These are phyloP conservation scores for Drosophila atripex DNA, from an alignment of 2,888 invertebrate genomes.

Conservation along the genomic window DNA sequence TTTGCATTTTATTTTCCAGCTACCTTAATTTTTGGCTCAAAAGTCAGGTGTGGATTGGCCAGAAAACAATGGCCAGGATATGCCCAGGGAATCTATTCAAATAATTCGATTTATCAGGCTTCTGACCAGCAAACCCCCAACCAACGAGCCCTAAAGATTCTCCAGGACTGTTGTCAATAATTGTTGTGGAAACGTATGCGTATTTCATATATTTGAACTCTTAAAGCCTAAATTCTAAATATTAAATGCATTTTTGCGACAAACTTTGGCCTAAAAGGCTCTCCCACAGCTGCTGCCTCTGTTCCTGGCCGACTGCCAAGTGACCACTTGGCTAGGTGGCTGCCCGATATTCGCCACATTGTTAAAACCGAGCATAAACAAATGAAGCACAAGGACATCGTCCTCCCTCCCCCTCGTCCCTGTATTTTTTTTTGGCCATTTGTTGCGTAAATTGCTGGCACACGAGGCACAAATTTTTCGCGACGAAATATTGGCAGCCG, in stretches of 20 bases:
- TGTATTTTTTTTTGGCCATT: conserved; percentile 4
- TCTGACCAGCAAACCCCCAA: no score
- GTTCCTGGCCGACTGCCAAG: conserved; percentile 29
- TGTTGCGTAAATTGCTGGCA: conserved; percentile 27
- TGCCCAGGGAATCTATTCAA: background rate
- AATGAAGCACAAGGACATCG: conserved; percentile 10
- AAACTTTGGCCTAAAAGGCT: no score
- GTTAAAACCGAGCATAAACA: conserved; percentile 51
- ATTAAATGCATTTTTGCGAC: no score
- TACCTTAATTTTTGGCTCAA: no score
- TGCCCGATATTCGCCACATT: conserved; percentile 55
- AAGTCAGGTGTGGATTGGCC: no score
- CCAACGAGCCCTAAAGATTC: no score
- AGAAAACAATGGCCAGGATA: background rate
- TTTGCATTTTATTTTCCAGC: background rate
- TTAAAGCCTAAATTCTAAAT: no score
- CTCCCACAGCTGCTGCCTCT: background rate
- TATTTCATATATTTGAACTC: no score
- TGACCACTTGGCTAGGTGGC: conserved; percentile 51
- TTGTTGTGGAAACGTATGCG: no score
- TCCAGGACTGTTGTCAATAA: no score
- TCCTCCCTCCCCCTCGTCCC: background rate
- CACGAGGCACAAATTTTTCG: conserved; percentile 26
- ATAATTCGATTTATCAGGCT: conserved; percentile 2
- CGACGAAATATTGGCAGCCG: conserved; percentile 28